Evolutionary conservation across 2,888 invertebrate species (phyloP), one percentile per base, ranked within the genome.

Genomic region (Watsonalla cultraria): DNA sequence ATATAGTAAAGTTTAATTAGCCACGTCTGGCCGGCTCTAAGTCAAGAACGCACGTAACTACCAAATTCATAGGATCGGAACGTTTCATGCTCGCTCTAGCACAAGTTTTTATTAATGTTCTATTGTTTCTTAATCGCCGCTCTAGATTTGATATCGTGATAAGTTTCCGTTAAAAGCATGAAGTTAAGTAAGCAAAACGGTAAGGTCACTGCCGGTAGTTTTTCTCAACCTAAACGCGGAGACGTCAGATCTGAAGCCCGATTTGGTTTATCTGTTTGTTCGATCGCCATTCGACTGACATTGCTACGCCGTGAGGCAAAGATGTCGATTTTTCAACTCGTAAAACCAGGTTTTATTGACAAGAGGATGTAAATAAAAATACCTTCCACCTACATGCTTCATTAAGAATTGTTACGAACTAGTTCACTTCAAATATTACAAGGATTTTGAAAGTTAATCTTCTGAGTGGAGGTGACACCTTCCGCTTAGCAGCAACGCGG

Each of bases 81-180:
- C 81, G 75, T 76, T 80, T 75, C 76, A 84, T 80, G 86, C 80
- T 73, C 72, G 85, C 84, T 79, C 80, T 69, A 70, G 67, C 76
- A 80, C 76, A 72, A 77, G 68, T 78, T 84, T 86, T 84, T 84
- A 86, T 85, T 86, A 82, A 86, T 82, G 81, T 81, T 72, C 89
- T 79, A 89, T 90, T 88, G 90, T 89, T 88, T 84, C 80, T 76
- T 86, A 86, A 87, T 88, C 84, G 70, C 76, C 75, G 76, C 71
- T 80, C 74, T 69, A 76, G 84, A 87, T 86, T 83, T 82, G 76
- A 83, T 84, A 80, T 68, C 69, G 70, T 76, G 85, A 88, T 86
- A 89, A 84, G 78, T 83, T 80, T 82, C 74, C 76, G 78, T 82
- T 84, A 84, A 86, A 86, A 84, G 78, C 78, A 78, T 81, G 81